Evolutionary conservation across 2,888 invertebrate species (phyloP), one percentile per base, ranked within the genome.

Genomic region (Hylaea fasciaria): DNA sequence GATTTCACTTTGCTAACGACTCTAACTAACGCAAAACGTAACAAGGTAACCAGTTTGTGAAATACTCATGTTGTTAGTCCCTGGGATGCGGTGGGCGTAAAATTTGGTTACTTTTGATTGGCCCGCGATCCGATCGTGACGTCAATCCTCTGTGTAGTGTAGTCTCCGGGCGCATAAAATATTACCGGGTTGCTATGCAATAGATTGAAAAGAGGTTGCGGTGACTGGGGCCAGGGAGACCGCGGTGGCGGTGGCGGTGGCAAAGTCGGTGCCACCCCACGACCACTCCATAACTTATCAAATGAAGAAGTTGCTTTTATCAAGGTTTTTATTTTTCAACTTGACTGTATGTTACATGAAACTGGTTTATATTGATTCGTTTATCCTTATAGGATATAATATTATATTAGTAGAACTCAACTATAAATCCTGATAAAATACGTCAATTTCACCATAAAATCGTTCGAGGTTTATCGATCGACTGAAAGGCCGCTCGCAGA

Each of bases 71-170:
- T 8, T 7, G n/a, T 44, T 44, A 44, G 22, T 28, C 22, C n/a
- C 12, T 2, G 17, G 16, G 11, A 22, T 22, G 28, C 7, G 9
- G 22, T 4, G n/a, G 7, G 10, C 14, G 5, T n/a, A 12, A 22
- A 44, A 43, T 17, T 12, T 44, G 44, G 44, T 11, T 11, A 28
- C 44, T 28, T 44, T 44, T 28, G 44, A 43, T 43, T 43, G 43
- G 9, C 9, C 17, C 43, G 16, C 43, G 43, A 5, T 43, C 17
- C 9, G 43, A 10, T 43, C 14, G 40, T 40, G 16, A 43, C 43
- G 14, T 1, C 43, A 4, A 43, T 17, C 11, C 17, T 0, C 16
- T 43, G 16, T n/a, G 40, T 14, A 7, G 16, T 13, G 16, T 14
- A 14, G 9, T 41, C 16, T 14, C 16, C 13, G 39, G n/a, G 13